These are phyloP conservation scores for Hypotaenidia okinawae DNA, from an alignment of 2,797 vertebrate genomes.

Conservation along the genomic window DNA sequence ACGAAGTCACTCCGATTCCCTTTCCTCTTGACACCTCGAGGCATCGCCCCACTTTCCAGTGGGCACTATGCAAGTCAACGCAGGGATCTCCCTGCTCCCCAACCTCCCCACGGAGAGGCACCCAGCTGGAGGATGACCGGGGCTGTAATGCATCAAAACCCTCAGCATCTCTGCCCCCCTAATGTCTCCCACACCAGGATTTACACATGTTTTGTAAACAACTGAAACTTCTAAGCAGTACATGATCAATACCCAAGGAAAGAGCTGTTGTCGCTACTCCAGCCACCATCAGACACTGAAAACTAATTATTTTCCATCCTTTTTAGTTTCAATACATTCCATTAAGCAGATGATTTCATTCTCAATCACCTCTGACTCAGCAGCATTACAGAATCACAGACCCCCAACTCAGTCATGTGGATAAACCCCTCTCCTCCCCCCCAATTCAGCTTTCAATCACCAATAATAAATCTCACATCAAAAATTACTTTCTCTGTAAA, in stretches of 20 bases:
- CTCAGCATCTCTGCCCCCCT: not conserved
- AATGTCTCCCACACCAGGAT: not conserved
- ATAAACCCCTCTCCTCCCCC: not conserved
- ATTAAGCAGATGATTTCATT: not conserved
- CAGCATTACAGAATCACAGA: not conserved
- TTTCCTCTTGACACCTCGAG: not conserved
- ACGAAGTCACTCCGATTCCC: not conserved
- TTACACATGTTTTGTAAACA: not conserved
- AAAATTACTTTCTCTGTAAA: slow-evolving; percentile 3
- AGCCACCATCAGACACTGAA: not conserved
- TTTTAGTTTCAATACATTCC: not conserved
- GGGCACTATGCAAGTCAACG: accelerated
- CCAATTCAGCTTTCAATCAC: not conserved
- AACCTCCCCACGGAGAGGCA: not conserved
- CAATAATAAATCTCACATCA: not conserved
- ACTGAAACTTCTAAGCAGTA: not conserved
- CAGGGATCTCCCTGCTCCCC: not conserved
- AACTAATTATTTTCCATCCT: not conserved
- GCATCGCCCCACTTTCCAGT: accelerated
- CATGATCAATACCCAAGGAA: not conserved
- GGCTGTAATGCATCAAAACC: not conserved
- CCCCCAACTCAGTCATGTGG: not conserved
- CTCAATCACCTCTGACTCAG: not conserved
- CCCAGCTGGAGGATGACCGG: not conserved
- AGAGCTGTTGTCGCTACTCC: not conserved